Conservation (phyloP, 92 coral and sea anemone genomes). For the Epizoanthus scotinus region DNA sequence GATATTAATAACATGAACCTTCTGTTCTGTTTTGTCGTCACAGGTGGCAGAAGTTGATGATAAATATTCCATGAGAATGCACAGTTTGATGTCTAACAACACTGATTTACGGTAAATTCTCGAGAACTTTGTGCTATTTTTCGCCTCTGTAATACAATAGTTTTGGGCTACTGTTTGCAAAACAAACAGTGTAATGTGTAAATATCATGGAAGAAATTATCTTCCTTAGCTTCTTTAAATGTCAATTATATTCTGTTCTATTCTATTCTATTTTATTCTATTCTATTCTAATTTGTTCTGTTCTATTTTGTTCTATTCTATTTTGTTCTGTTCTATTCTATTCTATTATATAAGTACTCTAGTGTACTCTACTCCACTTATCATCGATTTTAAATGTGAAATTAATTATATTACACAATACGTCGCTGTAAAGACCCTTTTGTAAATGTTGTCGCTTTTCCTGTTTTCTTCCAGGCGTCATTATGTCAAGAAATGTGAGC, state of each 20-base stretch:
- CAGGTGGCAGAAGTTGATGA: conserved; percentile 98
- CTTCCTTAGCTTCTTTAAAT: too few species aligned
- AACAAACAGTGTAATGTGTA: too few species aligned
- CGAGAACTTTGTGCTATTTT: background rate
- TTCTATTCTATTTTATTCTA: too few species aligned
- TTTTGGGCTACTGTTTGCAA: too few species aligned
- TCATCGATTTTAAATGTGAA: background rate
- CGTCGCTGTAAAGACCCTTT: too few species aligned
- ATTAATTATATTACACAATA: too few species aligned
- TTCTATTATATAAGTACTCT: background rate
- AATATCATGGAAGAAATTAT: too few species aligned
- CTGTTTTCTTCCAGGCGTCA: conserved; percentile 61
- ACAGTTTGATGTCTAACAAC: conserved; percentile 91
- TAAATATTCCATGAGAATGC: conserved; percentile 90
- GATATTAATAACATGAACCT: too few species aligned
- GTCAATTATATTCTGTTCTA: too few species aligned
- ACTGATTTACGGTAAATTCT: conserved; percentile 79
- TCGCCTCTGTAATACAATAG: background rate
- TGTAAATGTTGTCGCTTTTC: background rate
- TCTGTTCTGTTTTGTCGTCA: background rate
- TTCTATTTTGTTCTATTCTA: background rate
- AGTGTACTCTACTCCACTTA: background rate
- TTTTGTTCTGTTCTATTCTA: background rate
- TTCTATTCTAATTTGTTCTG: too few species aligned
- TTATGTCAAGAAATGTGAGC: conserved; percentile 89